These are phyloP conservation scores for Aspiorhynchus laticeps DNA, from an alignment of 2,113 vertebrate species.

Conservation along the genomic window DNA sequence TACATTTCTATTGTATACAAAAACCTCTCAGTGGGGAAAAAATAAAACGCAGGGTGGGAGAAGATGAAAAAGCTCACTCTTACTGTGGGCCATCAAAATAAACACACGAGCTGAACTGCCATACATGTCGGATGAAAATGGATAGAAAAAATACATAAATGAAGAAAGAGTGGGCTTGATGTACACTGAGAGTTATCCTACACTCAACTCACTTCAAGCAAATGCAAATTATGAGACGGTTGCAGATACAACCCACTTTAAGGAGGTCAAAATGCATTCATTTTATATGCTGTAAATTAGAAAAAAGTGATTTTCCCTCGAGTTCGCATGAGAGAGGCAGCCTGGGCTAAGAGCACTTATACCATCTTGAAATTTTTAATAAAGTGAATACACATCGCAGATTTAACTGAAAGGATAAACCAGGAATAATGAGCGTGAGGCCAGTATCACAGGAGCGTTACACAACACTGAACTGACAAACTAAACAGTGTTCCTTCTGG, in stretches of 20 bases:
- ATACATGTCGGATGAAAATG: slow-evolving; percentile 49
- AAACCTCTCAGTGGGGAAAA: slow-evolving; percentile 18
- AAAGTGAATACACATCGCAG: background rate
- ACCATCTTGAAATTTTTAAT: slow-evolving; percentile 10
- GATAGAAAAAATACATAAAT: background rate
- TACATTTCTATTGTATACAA: slow-evolving; percentile 21
- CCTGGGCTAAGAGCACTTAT: slow-evolving; percentile 32
- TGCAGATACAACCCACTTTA: slow-evolving; percentile 50
- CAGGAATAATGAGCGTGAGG: background rate
- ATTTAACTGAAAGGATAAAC: background rate
- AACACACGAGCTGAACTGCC: slow-evolving; percentile 50
- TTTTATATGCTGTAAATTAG: slow-evolving; percentile 40
- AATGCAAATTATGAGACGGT: slow-evolving; percentile 64
- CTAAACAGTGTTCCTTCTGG: background rate
- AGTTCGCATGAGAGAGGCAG: slow-evolving; percentile 29
- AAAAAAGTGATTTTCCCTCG: slow-evolving; percentile 11
- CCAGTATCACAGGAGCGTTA: background rate
- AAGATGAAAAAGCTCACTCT: slow-evolving; percentile 40
- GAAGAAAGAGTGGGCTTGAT: slow-evolving; percentile 58
- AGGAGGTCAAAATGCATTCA: slow-evolving; percentile 37
- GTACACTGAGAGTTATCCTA: slow-evolving; percentile 55
- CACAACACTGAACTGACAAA: background rate
- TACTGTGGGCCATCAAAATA: slow-evolving; percentile 45
- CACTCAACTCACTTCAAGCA: slow-evolving; percentile 66
- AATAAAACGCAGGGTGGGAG: background rate